Evolutionary conservation across 1,140 invertebrate species (phyloP).

Genomic region (Trigoniulus corallinus): DNA sequence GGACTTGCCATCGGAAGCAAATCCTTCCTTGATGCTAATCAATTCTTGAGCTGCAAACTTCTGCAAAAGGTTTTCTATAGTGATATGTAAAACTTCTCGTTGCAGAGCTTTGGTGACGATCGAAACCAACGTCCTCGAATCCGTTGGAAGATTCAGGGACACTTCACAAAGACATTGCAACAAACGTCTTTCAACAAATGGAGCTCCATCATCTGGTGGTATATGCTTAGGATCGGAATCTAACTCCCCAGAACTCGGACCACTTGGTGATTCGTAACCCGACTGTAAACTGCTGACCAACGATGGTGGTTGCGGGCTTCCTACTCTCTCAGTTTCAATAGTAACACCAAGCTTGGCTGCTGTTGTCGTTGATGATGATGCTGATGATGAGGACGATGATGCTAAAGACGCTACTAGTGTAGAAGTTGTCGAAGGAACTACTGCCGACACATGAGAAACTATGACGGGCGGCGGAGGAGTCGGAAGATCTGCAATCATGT

Average conservation of each 20-base stretch:
- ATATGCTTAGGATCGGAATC: no score
- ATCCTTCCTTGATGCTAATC: conserved; percentile 46
- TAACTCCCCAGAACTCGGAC: no score
- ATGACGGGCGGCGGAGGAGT: not conserved
- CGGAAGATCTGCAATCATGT: not conserved
- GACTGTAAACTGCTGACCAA: no score
- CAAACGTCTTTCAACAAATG: conserved; percentile 44
- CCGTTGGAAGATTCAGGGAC: conserved; percentile 55
- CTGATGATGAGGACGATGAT: no score
- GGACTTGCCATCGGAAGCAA: conserved; percentile 34
- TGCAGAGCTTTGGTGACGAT: conserved; percentile 41
- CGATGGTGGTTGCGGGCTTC: no score
- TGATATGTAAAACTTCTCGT: conserved; percentile 37
- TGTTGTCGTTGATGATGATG: no score
- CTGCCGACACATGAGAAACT: not conserved
- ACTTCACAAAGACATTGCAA: conserved; percentile 57
- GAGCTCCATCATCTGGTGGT: no score
- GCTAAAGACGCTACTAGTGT: no score
- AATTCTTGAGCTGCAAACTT: conserved; percentile 77
- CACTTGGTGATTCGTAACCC: no score
- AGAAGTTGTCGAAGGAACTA: not conserved
- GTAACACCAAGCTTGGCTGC: no score
- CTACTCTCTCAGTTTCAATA: no score
- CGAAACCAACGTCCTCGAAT: conserved; percentile 45
- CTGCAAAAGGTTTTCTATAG: conserved; percentile 58